Conservation (phyloP, 1,140 invertebrate genomes). For the Batillaria attramentaria region DNA sequence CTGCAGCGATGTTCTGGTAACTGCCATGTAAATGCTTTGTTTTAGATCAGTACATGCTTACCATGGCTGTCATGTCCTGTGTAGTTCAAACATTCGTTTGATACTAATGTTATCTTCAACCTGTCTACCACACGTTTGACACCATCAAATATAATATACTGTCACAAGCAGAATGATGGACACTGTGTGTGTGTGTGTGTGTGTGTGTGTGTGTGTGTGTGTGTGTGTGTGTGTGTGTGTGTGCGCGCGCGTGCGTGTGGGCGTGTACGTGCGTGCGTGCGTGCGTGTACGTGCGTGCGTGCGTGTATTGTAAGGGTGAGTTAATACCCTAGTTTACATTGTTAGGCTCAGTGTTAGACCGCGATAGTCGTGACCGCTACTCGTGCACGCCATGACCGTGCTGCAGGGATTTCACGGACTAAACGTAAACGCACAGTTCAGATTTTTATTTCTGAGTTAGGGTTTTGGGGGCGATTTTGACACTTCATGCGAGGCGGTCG, state of each 20-base stretch:
- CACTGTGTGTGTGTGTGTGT: background rate
- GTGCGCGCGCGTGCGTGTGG: background rate
- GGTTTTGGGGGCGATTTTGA: too few species aligned
- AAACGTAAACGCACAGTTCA: background rate
- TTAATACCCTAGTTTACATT: too few species aligned
- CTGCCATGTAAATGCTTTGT: too few species aligned
- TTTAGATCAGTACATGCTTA: too few species aligned
- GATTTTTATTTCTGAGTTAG: background rate
- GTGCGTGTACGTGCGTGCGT: background rate
- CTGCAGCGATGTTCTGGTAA: too few species aligned
- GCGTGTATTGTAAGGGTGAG: background rate
- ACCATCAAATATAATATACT: background rate
- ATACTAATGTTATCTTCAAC: background rate
- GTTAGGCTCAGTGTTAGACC: too few species aligned
- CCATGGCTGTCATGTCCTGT: too few species aligned
- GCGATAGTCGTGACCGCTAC: background rate
- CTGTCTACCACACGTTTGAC: background rate
- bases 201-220: background rate
- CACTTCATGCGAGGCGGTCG: too few species aligned
- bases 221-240: background rate
- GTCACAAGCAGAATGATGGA: background rate
- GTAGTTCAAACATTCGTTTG: background rate
- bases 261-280: slow-evolving; percentile 11
- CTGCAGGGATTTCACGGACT: background rate
- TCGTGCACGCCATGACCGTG: background rate